A percentile compares a stretch with the other conserved stretches of the same genome.
phyloP scores from a whole-genome alignment of 1,140 invertebrate genomes.

The Rhizoglyphus robini region DNA sequence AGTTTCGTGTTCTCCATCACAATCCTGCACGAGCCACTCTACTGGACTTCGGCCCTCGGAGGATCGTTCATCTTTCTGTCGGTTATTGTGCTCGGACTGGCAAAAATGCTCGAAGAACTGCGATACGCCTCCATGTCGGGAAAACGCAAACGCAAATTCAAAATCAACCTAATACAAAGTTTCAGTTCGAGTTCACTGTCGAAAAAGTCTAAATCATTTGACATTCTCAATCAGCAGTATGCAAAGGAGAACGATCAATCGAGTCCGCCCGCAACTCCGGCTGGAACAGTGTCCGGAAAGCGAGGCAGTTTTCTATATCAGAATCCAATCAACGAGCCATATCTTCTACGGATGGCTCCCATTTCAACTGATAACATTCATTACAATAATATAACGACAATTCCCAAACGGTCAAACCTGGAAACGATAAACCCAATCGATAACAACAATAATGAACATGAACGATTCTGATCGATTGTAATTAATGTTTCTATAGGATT shows the following conservation, averaged over 20 bases:
- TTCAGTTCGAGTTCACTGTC: background rate
- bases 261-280: background rate
- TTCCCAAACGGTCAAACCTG: background rate
- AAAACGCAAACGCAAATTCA: background rate
- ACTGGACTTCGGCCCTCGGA: constrained; percentile 19
- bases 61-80: constrained; percentile 15
- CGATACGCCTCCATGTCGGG: background rate
- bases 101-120: background rate
- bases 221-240: background rate
- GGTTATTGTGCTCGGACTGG: background rate
- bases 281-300: background rate
- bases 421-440: background rate
- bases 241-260: background rate
- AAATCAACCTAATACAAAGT: background rate
- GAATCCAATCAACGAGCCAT: background rate
- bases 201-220: background rate
- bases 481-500: too few species aligned
- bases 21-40: constrained; percentile 13
- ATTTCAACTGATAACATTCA: background rate
- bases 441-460: background rate
- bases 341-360: background rate
- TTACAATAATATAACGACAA: too few species aligned
- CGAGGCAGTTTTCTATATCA: background rate
- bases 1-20: constrained; percentile 66
- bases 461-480: background rate